Evolutionary conservation across 2,113 vertebrate genomes (phyloP).

Genomic region (Siphamia tubifer): DNA sequence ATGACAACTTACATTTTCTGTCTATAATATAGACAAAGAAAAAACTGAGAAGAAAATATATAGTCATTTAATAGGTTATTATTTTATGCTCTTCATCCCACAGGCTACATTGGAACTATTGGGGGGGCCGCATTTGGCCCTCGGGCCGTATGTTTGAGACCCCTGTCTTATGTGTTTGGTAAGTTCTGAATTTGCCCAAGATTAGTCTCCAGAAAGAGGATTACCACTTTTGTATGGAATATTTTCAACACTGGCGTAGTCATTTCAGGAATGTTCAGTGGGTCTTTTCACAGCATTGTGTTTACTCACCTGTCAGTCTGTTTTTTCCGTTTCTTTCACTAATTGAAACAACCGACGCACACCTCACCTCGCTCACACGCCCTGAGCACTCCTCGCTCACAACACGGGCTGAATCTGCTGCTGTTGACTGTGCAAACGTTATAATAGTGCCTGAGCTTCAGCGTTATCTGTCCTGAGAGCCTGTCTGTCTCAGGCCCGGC

Average conservation of each 20-base stretch:
- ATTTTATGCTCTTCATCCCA: too few species aligned
- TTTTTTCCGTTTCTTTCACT: constrained; percentile 44
- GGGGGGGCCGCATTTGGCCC: too few species aligned
- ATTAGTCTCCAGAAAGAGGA: constrained; percentile 70
- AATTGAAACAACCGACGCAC: constrained; percentile 33
- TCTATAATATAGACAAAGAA: too few species aligned
- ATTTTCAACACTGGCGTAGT: constrained; percentile 63
- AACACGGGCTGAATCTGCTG: constrained; percentile 17
- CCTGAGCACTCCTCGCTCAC: constrained; percentile 31
- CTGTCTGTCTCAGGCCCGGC: constrained; percentile 61
- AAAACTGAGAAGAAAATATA: too few species aligned
- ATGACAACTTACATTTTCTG: too few species aligned
- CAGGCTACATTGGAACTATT: too few species aligned
- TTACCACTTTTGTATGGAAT: constrained; percentile 61
- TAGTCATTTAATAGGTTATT: too few species aligned
- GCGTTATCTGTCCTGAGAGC: constrained; percentile 70
- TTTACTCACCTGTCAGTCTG: constrained; percentile 77
- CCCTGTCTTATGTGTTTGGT: constrained; percentile 52
- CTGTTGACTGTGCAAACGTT: constrained; percentile 61
- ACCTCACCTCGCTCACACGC: constrained; percentile 1
- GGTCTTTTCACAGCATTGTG: constrained; percentile 67
- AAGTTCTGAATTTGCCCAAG: constrained; percentile 63
- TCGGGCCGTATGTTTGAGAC: too few species aligned
- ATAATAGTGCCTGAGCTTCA: constrained; percentile 68
- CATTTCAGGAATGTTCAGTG: constrained; percentile 77